These are phyloP conservation scores for Pyrgus malvae DNA, from an alignment of 2,888 invertebrate species.

Conservation along the genomic window DNA sequence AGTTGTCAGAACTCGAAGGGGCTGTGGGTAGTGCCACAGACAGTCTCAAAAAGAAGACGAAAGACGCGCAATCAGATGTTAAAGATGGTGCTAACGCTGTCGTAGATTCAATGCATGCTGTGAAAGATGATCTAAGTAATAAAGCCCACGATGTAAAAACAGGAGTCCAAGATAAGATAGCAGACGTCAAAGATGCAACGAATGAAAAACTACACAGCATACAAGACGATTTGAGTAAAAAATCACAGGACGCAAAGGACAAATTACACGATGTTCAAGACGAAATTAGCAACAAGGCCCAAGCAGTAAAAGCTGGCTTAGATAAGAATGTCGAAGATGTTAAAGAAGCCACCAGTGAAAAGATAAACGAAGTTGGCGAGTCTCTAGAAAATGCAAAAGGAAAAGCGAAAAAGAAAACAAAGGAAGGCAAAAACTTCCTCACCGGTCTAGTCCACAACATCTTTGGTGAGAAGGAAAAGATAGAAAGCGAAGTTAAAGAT, in stretches of 20 bases:
- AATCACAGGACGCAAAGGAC: slow-evolving; percentile 54
- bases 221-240: slow-evolving; percentile 51
- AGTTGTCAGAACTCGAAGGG: slow-evolving; percentile 51
- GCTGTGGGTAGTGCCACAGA: slow-evolving; percentile 51
- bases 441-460: slow-evolving; percentile 71
- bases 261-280: slow-evolving; percentile 51
- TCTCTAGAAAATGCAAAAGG: slow-evolving; percentile 57
- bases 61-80: slow-evolving; percentile 36
- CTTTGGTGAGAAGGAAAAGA: slow-evolving; percentile 72
- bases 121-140: slow-evolving; percentile 47
- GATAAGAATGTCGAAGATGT: slow-evolving; percentile 57
- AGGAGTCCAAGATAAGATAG: slow-evolving; percentile 47
- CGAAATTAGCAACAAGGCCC: slow-evolving; percentile 52
- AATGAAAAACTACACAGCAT: slow-evolving; percentile 51
- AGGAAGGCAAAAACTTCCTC: slow-evolving; percentile 72
- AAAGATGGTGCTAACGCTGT: slow-evolving; percentile 48
- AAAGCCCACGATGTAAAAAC: slow-evolving; percentile 51
- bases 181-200: slow-evolving; percentile 50
- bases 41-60: slow-evolving; percentile 46
- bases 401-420: slow-evolving; percentile 68
- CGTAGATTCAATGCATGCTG: slow-evolving; percentile 47
- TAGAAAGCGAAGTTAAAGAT: slow-evolving; percentile 65
- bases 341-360: slow-evolving; percentile 46
- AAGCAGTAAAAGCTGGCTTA: slow-evolving; percentile 54
- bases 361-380: slow-evolving; percentile 44